Evolutionary conservation across 2,797 vertebrate species (phyloP).

Genomic region (Mus caroli): DNA sequence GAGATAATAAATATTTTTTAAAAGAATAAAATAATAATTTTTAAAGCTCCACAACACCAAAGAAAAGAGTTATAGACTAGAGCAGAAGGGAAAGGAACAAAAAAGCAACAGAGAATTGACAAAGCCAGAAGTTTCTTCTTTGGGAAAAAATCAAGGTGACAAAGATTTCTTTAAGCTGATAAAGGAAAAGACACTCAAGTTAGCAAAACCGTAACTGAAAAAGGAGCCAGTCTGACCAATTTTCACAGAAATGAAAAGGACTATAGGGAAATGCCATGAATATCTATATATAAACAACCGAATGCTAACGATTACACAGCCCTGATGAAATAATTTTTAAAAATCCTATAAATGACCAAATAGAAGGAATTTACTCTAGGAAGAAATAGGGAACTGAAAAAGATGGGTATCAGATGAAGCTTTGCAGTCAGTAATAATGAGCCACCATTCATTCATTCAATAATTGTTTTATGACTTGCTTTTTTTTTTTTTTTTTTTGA

Average conservation of each 20-base stretch:
- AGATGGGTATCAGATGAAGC: background rate
- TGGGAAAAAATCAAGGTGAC: conserved; percentile 9
- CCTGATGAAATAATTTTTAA: background rate
- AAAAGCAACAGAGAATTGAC: background rate
- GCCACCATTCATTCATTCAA: background rate
- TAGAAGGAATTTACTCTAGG: background rate
- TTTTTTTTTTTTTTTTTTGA: background rate
- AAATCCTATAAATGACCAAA: background rate
- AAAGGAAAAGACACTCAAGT: background rate
- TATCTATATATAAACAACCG: background rate
- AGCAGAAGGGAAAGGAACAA: background rate
- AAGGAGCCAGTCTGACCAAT: background rate
- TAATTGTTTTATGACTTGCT: background rate
- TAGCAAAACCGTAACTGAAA: conserved; percentile 11
- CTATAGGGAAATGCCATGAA: background rate
- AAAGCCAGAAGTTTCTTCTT: background rate
- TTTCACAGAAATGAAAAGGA: conserved; percentile 2
- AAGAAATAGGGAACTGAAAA: conserved; percentile 8
- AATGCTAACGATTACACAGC: background rate
- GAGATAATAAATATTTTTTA: background rate
- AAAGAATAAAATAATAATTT: background rate
- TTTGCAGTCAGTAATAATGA: background rate
- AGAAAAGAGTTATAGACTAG: background rate
- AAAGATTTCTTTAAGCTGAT: background rate
- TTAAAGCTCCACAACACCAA: background rate